Conservation (phyloP, 2,797 vertebrate genomes). For the Oceanodroma leucorhoa region DNA sequence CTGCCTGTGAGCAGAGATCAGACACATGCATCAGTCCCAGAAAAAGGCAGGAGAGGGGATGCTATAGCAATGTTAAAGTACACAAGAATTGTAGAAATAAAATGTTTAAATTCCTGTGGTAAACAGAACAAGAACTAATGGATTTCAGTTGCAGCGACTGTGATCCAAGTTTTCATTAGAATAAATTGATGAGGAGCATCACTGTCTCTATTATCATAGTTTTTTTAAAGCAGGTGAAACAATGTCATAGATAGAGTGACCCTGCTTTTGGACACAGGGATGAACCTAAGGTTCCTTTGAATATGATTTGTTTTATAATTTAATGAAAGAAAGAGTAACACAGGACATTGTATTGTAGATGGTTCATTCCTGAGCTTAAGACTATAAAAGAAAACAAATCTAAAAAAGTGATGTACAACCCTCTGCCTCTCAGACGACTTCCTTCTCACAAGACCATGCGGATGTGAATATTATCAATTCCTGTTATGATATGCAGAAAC, state of each 20-base stretch:
- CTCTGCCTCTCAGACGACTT: not conserved
- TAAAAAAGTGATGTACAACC: not conserved
- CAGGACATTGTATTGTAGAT: not conserved
- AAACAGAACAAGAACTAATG: not conserved
- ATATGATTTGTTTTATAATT: not conserved
- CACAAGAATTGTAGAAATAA: not conserved
- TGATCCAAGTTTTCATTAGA: not conserved
- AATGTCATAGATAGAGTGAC: not conserved
- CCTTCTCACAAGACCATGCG: not conserved
- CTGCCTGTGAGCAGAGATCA: not conserved
- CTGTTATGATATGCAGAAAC: constrained; percentile 15
- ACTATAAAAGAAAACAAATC: not conserved
- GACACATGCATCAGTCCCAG: not conserved
- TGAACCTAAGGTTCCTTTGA: not conserved
- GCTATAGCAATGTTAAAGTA: not conserved
- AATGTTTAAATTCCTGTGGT: not conserved
- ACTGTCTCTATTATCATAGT: not conserved
- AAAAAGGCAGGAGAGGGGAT: not conserved
- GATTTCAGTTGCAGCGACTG: not conserved
- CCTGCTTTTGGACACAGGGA: not conserved
- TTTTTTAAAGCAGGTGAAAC: not conserved
- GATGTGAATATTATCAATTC: constrained; percentile 30
- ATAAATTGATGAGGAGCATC: not conserved
- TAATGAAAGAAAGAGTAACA: not conserved
- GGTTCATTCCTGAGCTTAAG: not conserved